phyloP scores from a whole-genome alignment of 2,113 vertebrate genomes.

The Apodemus speciosus region DNA sequence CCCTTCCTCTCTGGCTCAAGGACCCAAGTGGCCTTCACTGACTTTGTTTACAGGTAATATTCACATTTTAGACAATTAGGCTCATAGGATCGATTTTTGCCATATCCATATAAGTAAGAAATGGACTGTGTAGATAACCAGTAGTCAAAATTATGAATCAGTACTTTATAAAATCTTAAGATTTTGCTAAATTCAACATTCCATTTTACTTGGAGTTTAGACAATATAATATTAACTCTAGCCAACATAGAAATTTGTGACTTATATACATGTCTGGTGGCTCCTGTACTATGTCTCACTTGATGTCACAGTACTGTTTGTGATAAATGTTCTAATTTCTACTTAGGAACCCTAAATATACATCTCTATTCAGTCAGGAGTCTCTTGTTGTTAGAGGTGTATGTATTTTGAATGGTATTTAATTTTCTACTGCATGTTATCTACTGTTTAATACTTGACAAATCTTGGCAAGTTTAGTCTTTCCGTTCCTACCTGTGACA shows the following conservation, averaged over 20 bases:
- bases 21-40: conserved; percentile 24
- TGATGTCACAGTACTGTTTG: conserved; percentile 59
- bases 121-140: neutral
- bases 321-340: conserved; percentile 71
- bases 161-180: conserved; percentile 60
- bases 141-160: conserved; percentile 61
- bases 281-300: conserved; percentile 58
- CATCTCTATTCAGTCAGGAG: conserved; percentile 65
- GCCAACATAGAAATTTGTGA: conserved; percentile 62
- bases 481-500: conserved; percentile 67
- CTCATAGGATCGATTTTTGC: conserved; percentile 58
- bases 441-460: conserved; percentile 67
- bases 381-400: conserved; percentile 61
- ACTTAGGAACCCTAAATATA: conserved; percentile 56
- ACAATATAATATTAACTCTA: conserved; percentile 65
- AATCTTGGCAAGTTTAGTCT: conserved; percentile 73
- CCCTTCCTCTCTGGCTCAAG: too few relatives aligned
- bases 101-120: conserved; percentile 54
- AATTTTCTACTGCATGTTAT: conserved; percentile 66
- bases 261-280: neutral
- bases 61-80: conserved; percentile 54
- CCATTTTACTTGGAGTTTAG: conserved; percentile 51
- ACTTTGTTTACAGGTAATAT: conserved; percentile 54
- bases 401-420: conserved; percentile 65
- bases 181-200: conserved; percentile 73